Evolutionary conservation across 1,140 invertebrate species (phyloP), one percentile per base, ranked within the genome.

Genomic region (Cyclina sinensis): DNA sequence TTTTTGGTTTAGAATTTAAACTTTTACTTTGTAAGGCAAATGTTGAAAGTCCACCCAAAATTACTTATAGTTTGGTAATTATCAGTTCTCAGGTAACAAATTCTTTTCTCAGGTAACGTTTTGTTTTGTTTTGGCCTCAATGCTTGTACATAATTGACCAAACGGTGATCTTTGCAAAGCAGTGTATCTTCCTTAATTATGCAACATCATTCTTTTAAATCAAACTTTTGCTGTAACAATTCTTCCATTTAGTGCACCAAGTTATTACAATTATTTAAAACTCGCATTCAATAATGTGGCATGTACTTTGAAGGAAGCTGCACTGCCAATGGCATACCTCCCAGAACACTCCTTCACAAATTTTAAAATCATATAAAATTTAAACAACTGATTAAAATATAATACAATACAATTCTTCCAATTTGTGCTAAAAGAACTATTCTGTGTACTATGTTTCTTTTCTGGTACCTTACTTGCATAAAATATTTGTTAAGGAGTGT

Each of bases 181-280:
- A 76, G 43, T 76, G 73, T 76, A 76, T 76, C 73, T 76, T 76
- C 73, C 73, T 76, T 39, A 76, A 48, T 39, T 76, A 76, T 76
- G 46, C 73, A 32, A 76, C 39, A 76, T 76, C 43, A 76, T 76
- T 73, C 27, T 73, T 39, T 73, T 35, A 7, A 12, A 73, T 39
- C 35, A 73, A 35, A 35, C 35, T 73, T 39, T 39, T 39, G 27
- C 27, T 73, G 27, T 73, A 35, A 73, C 35, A 35, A 35, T 32
- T 39, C 11, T 39, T n/a, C 43, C 35, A 76, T 39, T 76, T 48
- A 76, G n/a, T 76, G 7, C 21, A 76, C 73, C 43, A 39, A 46
- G 73, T 12, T 12, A 76, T 76, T 76, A 76, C 14, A 76, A 76
- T 39, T 76, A 18, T 76, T 76, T 43, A 76, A 76, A 39, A 46